Evolutionary conservation across 2,888 invertebrate genomes (phyloP), one percentile per base, ranked within the genome.

Genomic region (Megastigmus dorsalis): DNA sequence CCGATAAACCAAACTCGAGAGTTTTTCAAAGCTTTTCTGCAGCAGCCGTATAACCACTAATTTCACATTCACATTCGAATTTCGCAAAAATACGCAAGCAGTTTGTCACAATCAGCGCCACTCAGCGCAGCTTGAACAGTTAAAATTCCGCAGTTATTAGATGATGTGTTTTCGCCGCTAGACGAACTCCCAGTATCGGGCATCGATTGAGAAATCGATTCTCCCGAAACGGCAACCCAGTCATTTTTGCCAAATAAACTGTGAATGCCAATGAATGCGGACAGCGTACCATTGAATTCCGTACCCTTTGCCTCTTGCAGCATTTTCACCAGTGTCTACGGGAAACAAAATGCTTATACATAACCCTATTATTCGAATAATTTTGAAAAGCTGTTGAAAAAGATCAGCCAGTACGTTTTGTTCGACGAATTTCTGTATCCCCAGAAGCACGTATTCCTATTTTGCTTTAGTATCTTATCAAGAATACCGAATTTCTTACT

Each of bases 241-340:
- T 73, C 67, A 10, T 54, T 23, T 4, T 55, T 18, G 1, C 43
- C 62, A 7, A 55, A 68, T 2, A 68, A 43, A 36, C 41, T 45
- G 50, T 74, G 74, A 20, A 74, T 20, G 6, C 74, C 74, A 2
- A 68, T 30, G 15, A 71, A 71, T 9, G 45, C 71, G 3, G 36
- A 18, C 10, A n/a, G 15, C 13, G 18, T 26, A 7, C 0, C n/a
- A 13, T 13, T 50, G 7, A 1, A 6, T 3, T 28, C 41, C 10
- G 20, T n/a, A 23, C n/a, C 33, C 30, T 9, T 63, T 26, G 10
- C 13, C 2, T 28, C n/a, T 26, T 13, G 9, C 43, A 70, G 30
- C 10, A 15, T 30, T 45, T 45, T 13, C 1, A 6, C 0, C 26
- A 63, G 26, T 9, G 23, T 20, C 71, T 71, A 28, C n/a, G n/a